Evolutionary conservation across 2,888 invertebrate species (phyloP).

Genomic region (Synanthedon vespiformis): DNA sequence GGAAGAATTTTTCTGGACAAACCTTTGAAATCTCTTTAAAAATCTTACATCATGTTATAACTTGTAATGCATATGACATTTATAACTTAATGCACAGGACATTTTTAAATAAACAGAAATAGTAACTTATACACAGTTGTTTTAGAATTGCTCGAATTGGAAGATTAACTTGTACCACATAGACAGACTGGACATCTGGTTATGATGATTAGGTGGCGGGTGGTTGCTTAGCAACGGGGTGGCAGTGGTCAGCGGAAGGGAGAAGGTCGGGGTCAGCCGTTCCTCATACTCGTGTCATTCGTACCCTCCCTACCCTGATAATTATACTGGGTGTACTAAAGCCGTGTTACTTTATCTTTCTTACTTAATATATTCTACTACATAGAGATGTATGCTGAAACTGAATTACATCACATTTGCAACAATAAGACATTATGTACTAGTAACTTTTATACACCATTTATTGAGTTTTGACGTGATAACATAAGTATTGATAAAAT

Average conservation of each 20-base stretch:
- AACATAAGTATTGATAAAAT: neutral
- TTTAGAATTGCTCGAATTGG: too few species aligned
- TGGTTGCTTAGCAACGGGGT: slow-evolving; percentile 62
- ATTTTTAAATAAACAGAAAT: too few species aligned
- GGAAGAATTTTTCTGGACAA: too few species aligned
- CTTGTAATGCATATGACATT: too few species aligned
- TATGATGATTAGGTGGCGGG: slow-evolving; percentile 65
- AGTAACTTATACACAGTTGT: too few species aligned
- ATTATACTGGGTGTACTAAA: slow-evolving; percentile 55
- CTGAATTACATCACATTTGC: neutral
- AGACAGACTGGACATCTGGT: slow-evolving; percentile 51
- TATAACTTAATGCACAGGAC: too few species aligned
- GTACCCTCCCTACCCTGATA: slow-evolving; percentile 45
- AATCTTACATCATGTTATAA: too few species aligned
- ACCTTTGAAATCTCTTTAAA: too few species aligned
- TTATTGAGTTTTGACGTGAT: neutral
- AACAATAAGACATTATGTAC: neutral
- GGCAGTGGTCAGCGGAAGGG: slow-evolving; percentile 49
- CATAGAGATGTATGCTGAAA: slow-evolving; percentile 7
- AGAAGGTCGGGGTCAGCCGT: slow-evolving; percentile 26
- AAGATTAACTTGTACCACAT: too few species aligned
- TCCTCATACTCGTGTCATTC: slow-evolving; percentile 56
- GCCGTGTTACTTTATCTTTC: slow-evolving; percentile 40
- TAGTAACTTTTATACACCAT: neutral
- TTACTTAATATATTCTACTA: too few species aligned